phyloP scores from a whole-genome alignment of 2,797 vertebrate species.

The Aulostomus chinensis region DNA sequence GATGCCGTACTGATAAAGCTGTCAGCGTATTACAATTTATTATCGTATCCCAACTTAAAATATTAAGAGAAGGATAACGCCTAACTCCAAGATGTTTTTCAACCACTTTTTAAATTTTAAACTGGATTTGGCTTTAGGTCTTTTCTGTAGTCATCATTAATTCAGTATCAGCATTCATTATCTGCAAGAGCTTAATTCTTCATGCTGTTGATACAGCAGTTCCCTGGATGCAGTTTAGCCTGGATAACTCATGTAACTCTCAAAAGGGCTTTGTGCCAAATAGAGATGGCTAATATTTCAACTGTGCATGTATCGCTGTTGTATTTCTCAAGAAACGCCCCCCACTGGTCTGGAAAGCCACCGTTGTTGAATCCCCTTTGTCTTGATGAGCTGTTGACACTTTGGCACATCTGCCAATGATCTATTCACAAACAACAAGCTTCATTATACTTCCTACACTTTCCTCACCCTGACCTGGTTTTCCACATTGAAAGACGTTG shows the following conservation, averaged over 20 bases:
- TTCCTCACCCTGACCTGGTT: no score
- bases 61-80: neutral
- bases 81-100: constrained; percentile 7
- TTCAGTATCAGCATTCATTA: constrained; percentile 26
- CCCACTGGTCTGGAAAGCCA: constrained; percentile 35
- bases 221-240: constrained; percentile 30
- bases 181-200: constrained; percentile 45
- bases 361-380: no score
- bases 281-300: neutral
- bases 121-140: constrained; percentile 38
- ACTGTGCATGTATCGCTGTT: constrained; percentile 14
- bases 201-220: constrained; percentile 31
- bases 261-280: constrained; percentile 17
- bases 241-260: constrained; percentile 16
- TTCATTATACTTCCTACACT: no score
- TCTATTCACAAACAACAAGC: no score
- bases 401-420: constrained; percentile 14
- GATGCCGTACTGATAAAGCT: neutral
- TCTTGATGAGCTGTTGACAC: constrained; percentile 17
- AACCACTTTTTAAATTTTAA: constrained; percentile 12
- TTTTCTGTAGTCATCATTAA: constrained; percentile 34
- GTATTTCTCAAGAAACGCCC: constrained; percentile 24
- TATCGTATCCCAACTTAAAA: neutral
- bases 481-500: no score
- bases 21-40: no score